Evolutionary conservation across 2,797 vertebrate genomes (phyloP).

Genomic region (Sebastolobus alascanus): DNA sequence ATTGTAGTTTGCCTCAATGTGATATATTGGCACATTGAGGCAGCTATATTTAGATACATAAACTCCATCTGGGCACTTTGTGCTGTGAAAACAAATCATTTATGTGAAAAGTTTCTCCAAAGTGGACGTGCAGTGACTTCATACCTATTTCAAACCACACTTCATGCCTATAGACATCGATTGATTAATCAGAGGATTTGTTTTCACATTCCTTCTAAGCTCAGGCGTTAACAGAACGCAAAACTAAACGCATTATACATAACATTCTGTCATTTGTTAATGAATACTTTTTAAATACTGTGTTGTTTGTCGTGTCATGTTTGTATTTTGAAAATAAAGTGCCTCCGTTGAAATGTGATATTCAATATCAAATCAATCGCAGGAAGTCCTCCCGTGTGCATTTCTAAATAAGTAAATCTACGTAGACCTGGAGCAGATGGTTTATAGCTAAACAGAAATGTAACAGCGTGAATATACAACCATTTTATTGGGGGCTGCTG

Average conservation of each 20-base stretch:
- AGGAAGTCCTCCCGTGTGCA: conserved; percentile 20
- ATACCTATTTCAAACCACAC: not conserved
- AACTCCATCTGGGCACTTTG: not conserved
- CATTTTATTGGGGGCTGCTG: conserved; percentile 51
- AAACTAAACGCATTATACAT: not conserved
- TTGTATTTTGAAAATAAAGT: conserved; percentile 12
- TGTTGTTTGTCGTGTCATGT: too few relatives aligned
- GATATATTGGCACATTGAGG: not conserved
- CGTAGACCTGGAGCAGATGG: conserved; percentile 23
- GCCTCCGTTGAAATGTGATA: conserved; percentile 12
- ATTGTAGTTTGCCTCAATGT: not conserved
- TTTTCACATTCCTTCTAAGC: not conserved
- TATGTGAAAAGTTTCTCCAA: not conserved
- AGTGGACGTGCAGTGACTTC: not conserved
- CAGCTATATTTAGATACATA: not conserved
- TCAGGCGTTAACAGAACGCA: not conserved
- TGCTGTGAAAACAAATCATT: not conserved
- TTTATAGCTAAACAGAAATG: conserved; percentile 62
- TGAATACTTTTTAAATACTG: not conserved
- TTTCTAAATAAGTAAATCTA: conserved; percentile 31
- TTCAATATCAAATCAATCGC: conserved; percentile 11
- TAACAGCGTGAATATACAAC: conserved; percentile 55
- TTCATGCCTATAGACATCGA: not conserved
- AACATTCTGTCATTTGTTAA: not conserved
- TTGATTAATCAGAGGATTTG: not conserved